Evolutionary conservation across 1,140 invertebrate genomes (phyloP).

Genomic region (Rhizoglyphus robini): DNA sequence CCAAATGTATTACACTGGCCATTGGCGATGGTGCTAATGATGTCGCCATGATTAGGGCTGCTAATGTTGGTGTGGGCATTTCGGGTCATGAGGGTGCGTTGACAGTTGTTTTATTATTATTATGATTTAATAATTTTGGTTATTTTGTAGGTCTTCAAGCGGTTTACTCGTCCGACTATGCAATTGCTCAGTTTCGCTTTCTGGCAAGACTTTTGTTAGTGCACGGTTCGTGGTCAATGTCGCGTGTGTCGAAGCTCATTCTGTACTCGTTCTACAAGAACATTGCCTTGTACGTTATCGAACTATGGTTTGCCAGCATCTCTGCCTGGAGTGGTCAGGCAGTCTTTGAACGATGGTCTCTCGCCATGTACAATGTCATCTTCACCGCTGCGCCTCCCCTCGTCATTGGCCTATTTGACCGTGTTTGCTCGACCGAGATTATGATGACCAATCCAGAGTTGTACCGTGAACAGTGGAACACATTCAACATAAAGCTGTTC

Average conservation of each 20-base stretch:
- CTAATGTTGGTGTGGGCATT: slow-evolving; percentile 78
- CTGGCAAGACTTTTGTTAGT: slow-evolving; percentile 77
- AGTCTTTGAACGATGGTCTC: slow-evolving; percentile 95
- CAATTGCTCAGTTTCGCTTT: slow-evolving; percentile 89
- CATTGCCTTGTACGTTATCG: slow-evolving; percentile 96
- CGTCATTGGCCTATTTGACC: slow-evolving; percentile 86
- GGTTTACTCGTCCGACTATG: slow-evolving; percentile 93
- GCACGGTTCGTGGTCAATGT: slow-evolving; percentile 98
- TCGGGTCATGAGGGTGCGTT: slow-evolving; percentile 82
- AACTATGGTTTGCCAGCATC: slow-evolving; percentile 96
- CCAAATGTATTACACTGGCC: slow-evolving; percentile 77
- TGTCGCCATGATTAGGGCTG: slow-evolving; percentile 93
- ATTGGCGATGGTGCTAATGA: slow-evolving; percentile 99
- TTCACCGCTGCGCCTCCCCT: slow-evolving; percentile 91
- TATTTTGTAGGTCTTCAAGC: slow-evolving; percentile 56
- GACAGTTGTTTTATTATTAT: not conserved
- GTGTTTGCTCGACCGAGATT: slow-evolving; percentile 81
- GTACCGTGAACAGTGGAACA: slow-evolving; percentile 46
- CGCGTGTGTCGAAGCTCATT: slow-evolving; percentile 90
- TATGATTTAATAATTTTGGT: not conserved
- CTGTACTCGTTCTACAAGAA: slow-evolving; percentile 99
- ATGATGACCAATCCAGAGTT: slow-evolving; percentile 78
- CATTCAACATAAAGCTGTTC: slow-evolving; percentile 50
- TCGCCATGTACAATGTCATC: slow-evolving; percentile 89
- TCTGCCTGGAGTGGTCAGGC: slow-evolving; percentile 97